A percentile compares a stretch with the other conserved stretches of the same genome.
phyloP scores from a whole-genome alignment of 2,888 invertebrate species.

The Thecocarcelia acutangulata region DNA sequence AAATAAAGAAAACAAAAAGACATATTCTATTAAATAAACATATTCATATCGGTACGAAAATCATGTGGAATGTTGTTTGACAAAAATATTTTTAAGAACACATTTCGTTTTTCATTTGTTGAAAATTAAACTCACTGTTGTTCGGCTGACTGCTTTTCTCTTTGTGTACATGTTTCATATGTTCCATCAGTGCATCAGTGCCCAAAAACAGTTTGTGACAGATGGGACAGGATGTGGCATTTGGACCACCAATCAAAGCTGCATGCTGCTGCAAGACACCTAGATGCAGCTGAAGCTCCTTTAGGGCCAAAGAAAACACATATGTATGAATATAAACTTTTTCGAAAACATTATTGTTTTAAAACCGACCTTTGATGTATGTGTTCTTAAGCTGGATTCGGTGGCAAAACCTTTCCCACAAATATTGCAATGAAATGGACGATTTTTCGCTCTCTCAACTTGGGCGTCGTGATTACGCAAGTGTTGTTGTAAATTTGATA shows the following conservation, averaged over 20 bases:
- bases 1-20: background rate
- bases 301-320: conserved; percentile 70
- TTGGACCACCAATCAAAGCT: conserved; percentile 94
- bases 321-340: background rate
- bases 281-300: conserved; percentile 95
- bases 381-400: conserved; percentile 96
- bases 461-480: conserved; percentile 97
- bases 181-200: conserved; percentile 95
- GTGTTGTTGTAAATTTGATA: conserved; percentile 97
- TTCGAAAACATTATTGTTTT: background rate
- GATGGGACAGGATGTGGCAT: conserved; percentile 94
- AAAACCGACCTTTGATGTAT: conserved; percentile 96
- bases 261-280: conserved; percentile 98
- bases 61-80: no score
- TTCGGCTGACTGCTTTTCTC: conserved; percentile 85
- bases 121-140: conserved; percentile 32
- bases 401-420: conserved; percentile 98
- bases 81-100: no score
- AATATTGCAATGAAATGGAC: conserved; percentile 97
- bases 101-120: background rate
- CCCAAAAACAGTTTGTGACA: conserved; percentile 97
- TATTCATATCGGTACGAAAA: no score
- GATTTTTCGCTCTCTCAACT: conserved; percentile 95
- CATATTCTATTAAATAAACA: no score
- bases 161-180: conserved; percentile 97